Evolutionary conservation across 2,888 invertebrate genomes (phyloP), one percentile per base, ranked within the genome.

Genomic region (Oscheius sp.): DNA sequence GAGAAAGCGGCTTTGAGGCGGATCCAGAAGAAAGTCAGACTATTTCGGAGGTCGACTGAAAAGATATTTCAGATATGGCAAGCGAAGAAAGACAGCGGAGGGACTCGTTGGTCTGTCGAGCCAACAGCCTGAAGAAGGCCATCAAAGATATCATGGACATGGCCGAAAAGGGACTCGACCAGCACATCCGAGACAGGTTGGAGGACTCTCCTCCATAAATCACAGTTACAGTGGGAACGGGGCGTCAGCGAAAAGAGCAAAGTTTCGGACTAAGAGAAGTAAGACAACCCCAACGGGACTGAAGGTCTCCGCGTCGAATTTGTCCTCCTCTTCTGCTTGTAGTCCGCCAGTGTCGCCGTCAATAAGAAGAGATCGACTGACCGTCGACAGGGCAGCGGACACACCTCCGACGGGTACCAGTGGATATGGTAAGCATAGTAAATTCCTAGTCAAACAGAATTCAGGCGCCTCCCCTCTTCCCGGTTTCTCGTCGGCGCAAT

Each of bases 51-150:
- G 35, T 55, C 35, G 49, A 29, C 16, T 1, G 13, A 53, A 55
- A 7, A 23, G 5, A 55, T 3, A 35, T 1, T 52, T 16, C 23
- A 53, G 70, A 70, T 3, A 25, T 6, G 6, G 23, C 52, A 13
- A 70, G 35, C 27, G 76, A 85, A 85, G 79, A 85, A 49, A 89
- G 89, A 75, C 85, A 88, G 61, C 89, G 90, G 59, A 81, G 90
- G 79, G 91, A 91, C 76, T 90, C 91, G 49, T 86, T 92, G 63
- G 90, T 91, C 90, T 90, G 90, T 56, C 89, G 94, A 69, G 94
- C 94, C 21, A 94, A 94, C 88, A 94, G 94, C 89, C 91, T 94
- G 78, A 94, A 94, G 89, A 92, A 93, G 85, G 94, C 94, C 25
- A 92, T 94, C 75, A 91, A 93, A 76, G 93, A 92, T 88, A 92